A percentile compares a stretch with the other conserved stretches of the same genome.
phyloP scores from a whole-genome alignment of 2,113 vertebrate species.

The Rhizomys pruinosus region DNA sequence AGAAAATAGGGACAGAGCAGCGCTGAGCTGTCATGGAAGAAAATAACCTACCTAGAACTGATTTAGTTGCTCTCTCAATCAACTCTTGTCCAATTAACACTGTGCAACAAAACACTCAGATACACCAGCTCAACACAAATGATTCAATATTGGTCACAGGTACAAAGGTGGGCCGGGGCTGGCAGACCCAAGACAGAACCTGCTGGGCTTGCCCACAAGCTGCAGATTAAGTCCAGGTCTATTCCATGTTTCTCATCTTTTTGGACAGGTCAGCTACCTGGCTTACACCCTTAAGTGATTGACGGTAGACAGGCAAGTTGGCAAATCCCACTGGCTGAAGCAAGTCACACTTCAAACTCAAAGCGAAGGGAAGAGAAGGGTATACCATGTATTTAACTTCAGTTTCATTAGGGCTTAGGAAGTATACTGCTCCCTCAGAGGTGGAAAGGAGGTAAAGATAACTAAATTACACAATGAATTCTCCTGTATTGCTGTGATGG shows the following conservation, averaged over 20 bases:
- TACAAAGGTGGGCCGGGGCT: neutral
- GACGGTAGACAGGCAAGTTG: neutral
- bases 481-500: neutral
- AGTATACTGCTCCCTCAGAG: neutral
- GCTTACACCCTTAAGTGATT: neutral
- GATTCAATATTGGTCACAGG: neutral
- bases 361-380: neutral
- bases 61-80: neutral
- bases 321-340: neutral
- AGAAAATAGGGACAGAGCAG: neutral
- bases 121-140: neutral
- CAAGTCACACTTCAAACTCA: neutral
- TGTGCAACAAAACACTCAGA: neutral
- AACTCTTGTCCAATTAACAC: neutral
- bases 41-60: neutral
- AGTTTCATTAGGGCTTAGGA: neutral
- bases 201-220: neutral
- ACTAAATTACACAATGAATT: neutral
- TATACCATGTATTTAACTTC: neutral
- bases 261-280: neutral
- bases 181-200: neutral
- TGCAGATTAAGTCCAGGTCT: neutral
- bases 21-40: neutral
- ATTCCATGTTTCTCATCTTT: neutral
- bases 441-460: neutral